Conservation (phyloP, 1,140 invertebrate genomes). For the Amyelois transitella region DNA sequence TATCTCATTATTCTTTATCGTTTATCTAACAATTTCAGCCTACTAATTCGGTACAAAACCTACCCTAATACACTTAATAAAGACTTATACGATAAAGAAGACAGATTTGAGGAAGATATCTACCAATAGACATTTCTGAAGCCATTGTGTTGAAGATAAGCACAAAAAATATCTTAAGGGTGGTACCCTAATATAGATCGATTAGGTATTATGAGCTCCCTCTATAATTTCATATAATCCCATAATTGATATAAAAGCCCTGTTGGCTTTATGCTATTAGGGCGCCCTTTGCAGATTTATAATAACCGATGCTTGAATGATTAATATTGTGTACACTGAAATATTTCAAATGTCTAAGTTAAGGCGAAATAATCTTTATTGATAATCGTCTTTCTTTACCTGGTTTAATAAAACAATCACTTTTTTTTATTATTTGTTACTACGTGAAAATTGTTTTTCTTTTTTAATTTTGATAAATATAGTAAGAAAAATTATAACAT, state of each 20-base stretch:
- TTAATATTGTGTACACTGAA: conserved; percentile 33
- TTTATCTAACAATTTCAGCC: too few species aligned
- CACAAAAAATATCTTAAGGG: conserved; percentile 9
- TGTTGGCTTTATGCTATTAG: conserved; percentile 37
- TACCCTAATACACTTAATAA: too few species aligned
- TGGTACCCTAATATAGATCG: conserved; percentile 28
- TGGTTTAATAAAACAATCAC: neutral
- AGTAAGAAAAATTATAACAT: too few species aligned
- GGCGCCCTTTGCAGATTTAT: conserved; percentile 41
- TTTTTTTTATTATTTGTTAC: neutral
- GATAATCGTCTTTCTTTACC: conserved; percentile 17
- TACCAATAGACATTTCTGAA: neutral
- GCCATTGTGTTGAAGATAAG: neutral
- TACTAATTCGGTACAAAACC: too few species aligned
- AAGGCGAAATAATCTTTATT: conserved; percentile 42
- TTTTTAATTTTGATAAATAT: neutral
- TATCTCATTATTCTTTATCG: too few species aligned
- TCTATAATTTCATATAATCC: conserved; percentile 46
- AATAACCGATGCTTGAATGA: conserved; percentile 56
- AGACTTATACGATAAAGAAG: too few species aligned
- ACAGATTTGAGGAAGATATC: too few species aligned
- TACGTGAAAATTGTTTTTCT: neutral
- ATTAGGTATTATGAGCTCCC: conserved; percentile 40
- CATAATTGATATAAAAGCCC: conserved; percentile 56
- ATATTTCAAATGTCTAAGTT: conserved; percentile 39